Conservation (phyloP, 2,888 invertebrate genomes). For the Acanthosepion pharaonis region DNA sequence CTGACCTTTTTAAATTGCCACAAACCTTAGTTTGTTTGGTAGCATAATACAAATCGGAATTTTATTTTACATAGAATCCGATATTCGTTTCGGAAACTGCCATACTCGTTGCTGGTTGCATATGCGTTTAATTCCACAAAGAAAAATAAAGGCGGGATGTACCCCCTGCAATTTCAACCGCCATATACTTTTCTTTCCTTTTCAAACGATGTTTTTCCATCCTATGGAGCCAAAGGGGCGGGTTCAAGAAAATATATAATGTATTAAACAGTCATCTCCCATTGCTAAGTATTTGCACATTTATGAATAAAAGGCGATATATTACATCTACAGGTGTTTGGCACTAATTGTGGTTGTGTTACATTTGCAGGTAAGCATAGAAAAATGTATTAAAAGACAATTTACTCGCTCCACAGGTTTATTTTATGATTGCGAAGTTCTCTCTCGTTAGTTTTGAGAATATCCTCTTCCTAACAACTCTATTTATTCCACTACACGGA, state of each 20-base stretch:
- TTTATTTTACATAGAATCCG: too few species aligned
- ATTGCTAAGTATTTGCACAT: background rate
- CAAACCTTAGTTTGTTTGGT: too few species aligned
- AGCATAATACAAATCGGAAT: too few species aligned
- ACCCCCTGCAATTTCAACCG: background rate
- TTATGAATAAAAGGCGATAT: background rate
- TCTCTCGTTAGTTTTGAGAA: too few species aligned
- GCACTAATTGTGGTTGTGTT: background rate
- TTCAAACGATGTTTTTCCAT: background rate
- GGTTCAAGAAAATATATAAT: background rate
- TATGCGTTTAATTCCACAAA: background rate
- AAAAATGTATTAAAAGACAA: too few species aligned
- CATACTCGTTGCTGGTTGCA: background rate
- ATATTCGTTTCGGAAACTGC: too few species aligned
- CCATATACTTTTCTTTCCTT: background rate
- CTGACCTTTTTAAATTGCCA: too few species aligned
- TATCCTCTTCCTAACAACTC: too few species aligned
- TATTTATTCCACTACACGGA: too few species aligned
- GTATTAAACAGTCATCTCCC: background rate
- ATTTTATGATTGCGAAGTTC: too few species aligned
- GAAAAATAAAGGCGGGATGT: background rate
- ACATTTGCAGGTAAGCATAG: too few species aligned
- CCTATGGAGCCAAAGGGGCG: background rate
- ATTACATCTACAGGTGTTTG: background rate
- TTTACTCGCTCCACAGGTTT: too few species aligned